These are phyloP conservation scores for Apamea epomidion DNA, from an alignment of 2,888 invertebrate species.

Conservation along the genomic window DNA sequence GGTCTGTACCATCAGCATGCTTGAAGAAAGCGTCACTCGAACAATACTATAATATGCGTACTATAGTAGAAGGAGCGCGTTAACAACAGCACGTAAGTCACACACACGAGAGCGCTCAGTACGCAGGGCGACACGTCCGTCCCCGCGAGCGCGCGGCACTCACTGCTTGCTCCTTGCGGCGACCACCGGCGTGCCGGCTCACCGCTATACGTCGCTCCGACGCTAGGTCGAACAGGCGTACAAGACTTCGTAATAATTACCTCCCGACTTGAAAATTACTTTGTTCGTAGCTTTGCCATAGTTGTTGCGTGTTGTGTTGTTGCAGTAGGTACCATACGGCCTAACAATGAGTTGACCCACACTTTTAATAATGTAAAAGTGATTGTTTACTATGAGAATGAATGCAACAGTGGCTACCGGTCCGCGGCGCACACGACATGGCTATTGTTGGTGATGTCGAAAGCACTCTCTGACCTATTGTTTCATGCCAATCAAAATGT, in stretches of 20 bases:
- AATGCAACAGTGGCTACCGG: slow-evolving; percentile 75
- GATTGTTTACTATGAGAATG: slow-evolving; percentile 85
- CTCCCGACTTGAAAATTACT: slow-evolving; percentile 55
- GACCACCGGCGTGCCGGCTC: slow-evolving; percentile 59
- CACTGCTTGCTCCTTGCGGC: slow-evolving; percentile 73
- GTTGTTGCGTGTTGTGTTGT: slow-evolving; percentile 67
- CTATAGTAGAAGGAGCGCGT: slow-evolving; percentile 89
- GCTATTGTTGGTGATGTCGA: slow-evolving; percentile 81
- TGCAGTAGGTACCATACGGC: slow-evolving; percentile 62
- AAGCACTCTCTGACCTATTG: slow-evolving; percentile 83
- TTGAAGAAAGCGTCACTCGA: slow-evolving; percentile 85
- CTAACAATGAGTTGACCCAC: slow-evolving; percentile 81
- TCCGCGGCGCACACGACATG: slow-evolving; percentile 72
- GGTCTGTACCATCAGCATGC: slow-evolving; percentile 90
- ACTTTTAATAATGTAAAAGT: slow-evolving; percentile 79
- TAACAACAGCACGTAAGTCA: slow-evolving; percentile 77
- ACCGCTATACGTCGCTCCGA: slow-evolving; percentile 51
- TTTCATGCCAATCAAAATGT: slow-evolving; percentile 79
- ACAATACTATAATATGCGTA: slow-evolving; percentile 86
- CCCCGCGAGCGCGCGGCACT: slow-evolving; percentile 81
- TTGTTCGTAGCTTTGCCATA: slow-evolving; percentile 63
- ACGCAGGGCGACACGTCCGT: slow-evolving; percentile 79
- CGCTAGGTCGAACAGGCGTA: slow-evolving; percentile 40
- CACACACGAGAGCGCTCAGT: slow-evolving; percentile 79
- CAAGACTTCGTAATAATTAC: slow-evolving; percentile 58